These are phyloP conservation scores for Andrena bicolor DNA, from an alignment of 2,888 invertebrate genomes.

Conservation along the genomic window DNA sequence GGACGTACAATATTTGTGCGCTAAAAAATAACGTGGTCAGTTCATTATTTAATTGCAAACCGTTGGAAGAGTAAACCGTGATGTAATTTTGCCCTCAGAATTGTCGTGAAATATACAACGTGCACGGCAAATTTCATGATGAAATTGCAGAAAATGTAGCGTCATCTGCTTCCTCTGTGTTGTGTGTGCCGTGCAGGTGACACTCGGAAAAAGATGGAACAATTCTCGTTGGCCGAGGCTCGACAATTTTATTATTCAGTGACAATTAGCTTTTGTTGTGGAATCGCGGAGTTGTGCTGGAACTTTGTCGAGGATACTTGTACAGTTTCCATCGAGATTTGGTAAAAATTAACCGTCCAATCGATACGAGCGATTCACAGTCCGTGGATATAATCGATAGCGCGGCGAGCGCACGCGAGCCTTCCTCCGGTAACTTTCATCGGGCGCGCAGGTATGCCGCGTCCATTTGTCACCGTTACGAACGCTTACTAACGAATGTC, in stretches of 20 bases:
- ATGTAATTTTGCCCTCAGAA: too few species aligned
- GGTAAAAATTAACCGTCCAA: neutral
- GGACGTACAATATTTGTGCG: too few species aligned
- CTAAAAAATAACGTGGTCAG: too few species aligned
- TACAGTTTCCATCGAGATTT: neutral
- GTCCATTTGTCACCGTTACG: slow-evolving; percentile 34
- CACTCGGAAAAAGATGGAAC: neutral
- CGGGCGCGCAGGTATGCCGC: slow-evolving; percentile 22
- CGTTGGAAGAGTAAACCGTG: too few species aligned
- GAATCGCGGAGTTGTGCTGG: slow-evolving; percentile 1
- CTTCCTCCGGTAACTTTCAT: slow-evolving; percentile 30
- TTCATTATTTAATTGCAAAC: too few species aligned
- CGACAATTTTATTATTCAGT: neutral
- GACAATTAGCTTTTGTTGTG: slow-evolving; percentile 1
- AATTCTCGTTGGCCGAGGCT: neutral
- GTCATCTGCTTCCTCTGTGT: neutral
- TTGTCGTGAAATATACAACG: neutral
- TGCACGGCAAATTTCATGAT: neutral
- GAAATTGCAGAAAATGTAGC: neutral
- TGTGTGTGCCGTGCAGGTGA: neutral
- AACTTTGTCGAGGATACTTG: neutral
- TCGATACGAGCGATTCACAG: slow-evolving; percentile 14
- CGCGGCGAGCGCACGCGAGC: neutral
- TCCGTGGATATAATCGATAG: slow-evolving; percentile 31
- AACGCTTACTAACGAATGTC: slow-evolving; percentile 40